phyloP scores from a whole-genome alignment of 2,797 vertebrate species.

The Myotis planiceps region DNA sequence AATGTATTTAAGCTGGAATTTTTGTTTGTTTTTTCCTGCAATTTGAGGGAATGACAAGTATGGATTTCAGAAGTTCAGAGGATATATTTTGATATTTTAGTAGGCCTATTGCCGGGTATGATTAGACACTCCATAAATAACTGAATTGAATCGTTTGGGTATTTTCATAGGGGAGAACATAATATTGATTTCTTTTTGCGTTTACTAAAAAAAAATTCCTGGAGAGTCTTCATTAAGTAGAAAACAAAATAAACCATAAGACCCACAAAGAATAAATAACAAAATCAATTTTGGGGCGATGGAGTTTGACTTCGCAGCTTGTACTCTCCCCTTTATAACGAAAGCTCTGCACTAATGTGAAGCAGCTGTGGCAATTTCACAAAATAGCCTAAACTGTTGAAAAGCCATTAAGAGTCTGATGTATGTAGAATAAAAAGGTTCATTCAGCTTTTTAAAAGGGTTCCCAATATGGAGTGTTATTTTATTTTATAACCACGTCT shows the following conservation, averaged over 20 bases:
- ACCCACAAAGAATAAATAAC: constrained; percentile 76
- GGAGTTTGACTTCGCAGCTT: constrained; percentile 82
- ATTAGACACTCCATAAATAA: constrained; percentile 77
- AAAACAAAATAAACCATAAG: constrained; percentile 75
- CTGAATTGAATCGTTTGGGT: constrained; percentile 14
- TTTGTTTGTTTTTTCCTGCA: not conserved
- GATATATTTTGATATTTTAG: constrained; percentile 75
- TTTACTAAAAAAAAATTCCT: constrained; percentile 66
- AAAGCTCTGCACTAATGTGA: constrained; percentile 85
- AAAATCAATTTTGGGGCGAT: constrained; percentile 75
- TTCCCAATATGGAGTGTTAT: constrained; percentile 84
- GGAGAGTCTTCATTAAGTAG: constrained; percentile 75
- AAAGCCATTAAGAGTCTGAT: constrained; percentile 89
- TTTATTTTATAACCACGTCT: constrained; percentile 87
- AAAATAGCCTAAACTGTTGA: constrained; percentile 88
- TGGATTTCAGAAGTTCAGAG: constrained; percentile 63
- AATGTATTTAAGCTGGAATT: not conserved
- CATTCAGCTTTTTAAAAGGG: constrained; percentile 87
- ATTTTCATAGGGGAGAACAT: constrained; percentile 18
- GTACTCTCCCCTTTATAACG: constrained; percentile 82
- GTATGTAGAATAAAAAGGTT: constrained; percentile 89
- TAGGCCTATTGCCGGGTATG: constrained; percentile 62
- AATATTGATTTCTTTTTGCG: constrained; percentile 67
- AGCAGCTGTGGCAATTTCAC: constrained; percentile 88
- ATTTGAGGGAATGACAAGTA: constrained; percentile 44